Percentiles rank a stretch among this genome's conserved stretches.
Conservation (phyloP, 2,113 vertebrate genomes). For the Leiothrix lutea region DNA sequence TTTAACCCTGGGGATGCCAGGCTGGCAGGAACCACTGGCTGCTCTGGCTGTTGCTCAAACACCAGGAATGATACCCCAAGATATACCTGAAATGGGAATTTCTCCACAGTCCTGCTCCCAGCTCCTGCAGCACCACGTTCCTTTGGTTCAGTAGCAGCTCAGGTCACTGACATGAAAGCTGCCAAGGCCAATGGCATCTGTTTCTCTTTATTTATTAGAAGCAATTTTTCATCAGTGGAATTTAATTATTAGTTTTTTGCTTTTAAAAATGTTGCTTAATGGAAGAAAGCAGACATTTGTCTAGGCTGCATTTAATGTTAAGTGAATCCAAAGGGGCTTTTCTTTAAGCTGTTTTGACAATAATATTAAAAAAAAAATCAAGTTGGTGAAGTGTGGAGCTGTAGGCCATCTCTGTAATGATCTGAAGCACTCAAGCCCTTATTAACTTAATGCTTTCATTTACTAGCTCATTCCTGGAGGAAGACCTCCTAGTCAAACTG, state of each 20-base stretch:
- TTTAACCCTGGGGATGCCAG: not conserved
- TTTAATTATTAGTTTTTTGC: conserved; percentile 30
- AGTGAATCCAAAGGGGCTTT: not conserved
- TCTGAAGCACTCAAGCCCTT: conserved; percentile 50
- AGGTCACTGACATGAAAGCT: not conserved
- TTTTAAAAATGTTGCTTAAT: not conserved
- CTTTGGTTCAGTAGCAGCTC: not conserved
- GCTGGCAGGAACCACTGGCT: rapidly evolving
- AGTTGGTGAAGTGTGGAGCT: conserved; percentile 21
- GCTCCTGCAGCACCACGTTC: not conserved
- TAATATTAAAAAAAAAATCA: conserved; percentile 2
- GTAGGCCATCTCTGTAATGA: conserved; percentile 51
- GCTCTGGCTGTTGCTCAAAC: not conserved
- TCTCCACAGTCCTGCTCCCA: not conserved
- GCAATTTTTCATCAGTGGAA: conserved; percentile 10
- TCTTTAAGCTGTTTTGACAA: conserved; percentile 16
- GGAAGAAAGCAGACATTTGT: conserved; percentile 15
- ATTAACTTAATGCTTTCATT: conserved; percentile 67
- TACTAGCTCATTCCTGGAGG: conserved; percentile 48
- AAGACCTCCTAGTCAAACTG: conserved; percentile 41
- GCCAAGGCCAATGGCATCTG: not conserved
- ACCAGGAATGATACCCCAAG: rapidly evolving
- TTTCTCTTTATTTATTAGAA: conserved; percentile 4
- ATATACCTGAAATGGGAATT: not conserved
- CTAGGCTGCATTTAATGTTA: not conserved